phyloP scores from a whole-genome alignment of 2,797 vertebrate genomes.

The Cyprinodon diabolis region DNA sequence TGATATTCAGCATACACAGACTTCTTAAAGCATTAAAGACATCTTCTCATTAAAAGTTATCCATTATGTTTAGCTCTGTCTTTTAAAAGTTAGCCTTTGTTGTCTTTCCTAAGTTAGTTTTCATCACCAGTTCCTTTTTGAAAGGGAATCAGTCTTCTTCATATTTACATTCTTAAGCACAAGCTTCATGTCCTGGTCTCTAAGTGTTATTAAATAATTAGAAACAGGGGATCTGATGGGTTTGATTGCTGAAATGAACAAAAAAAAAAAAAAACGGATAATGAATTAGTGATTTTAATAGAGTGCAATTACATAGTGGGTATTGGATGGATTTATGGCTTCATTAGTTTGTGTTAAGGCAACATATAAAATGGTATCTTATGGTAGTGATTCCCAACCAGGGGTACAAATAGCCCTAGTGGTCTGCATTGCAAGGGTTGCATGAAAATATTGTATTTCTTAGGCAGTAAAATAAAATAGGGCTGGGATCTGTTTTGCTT shows the following conservation, averaged over 20 bases:
- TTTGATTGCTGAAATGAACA: not conserved
- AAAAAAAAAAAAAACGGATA: not conserved
- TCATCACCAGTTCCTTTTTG: constrained; percentile 1
- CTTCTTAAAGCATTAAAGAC: not conserved
- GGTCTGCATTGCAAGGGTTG: too few relatives aligned
- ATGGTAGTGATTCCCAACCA: too few relatives aligned
- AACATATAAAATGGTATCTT: not conserved
- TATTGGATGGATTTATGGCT: constrained; percentile 32
- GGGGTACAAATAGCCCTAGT: too few relatives aligned
- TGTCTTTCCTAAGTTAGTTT: constrained; percentile 10
- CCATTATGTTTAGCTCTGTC: not conserved
- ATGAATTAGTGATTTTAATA: constrained; percentile 2
- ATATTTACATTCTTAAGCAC: not conserved
- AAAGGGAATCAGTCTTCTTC: not conserved
- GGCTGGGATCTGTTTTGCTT: too few relatives aligned
- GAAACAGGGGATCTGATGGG: not conserved
- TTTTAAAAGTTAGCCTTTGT: constrained; percentile 6
- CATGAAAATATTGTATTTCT: too few relatives aligned
- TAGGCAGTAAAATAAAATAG: too few relatives aligned
- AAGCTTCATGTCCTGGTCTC: not conserved
- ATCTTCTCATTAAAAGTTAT: not conserved
- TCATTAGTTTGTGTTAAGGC: constrained; percentile 35
- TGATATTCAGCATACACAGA: not conserved
- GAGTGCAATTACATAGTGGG: constrained; percentile 9
- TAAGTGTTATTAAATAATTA: not conserved